phyloP scores from a whole-genome alignment of 1,140 invertebrate genomes.

The Anagrus nilaparvatae region DNA sequence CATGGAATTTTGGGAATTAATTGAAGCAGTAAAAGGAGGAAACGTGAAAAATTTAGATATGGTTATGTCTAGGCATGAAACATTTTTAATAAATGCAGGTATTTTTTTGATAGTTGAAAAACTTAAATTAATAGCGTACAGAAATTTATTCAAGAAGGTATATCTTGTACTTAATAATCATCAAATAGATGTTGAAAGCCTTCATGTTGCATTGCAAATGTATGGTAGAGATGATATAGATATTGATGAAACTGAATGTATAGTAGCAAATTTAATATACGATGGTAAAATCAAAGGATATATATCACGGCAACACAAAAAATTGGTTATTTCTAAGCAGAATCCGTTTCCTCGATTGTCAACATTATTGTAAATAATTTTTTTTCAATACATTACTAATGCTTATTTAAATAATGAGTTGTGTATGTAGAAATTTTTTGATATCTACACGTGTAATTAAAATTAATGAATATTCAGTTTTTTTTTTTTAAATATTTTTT shows the following conservation, averaged over 20 bases:
- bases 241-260: slow-evolving; percentile 89
- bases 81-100: slow-evolving; percentile 89
- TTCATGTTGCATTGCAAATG: slow-evolving; percentile 70
- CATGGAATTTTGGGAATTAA: slow-evolving; percentile 80
- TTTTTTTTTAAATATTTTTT: no score
- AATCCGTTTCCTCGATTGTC: slow-evolving; percentile 81
- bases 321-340: slow-evolving; percentile 93
- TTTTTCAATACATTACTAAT: no score
- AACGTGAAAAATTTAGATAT: slow-evolving; percentile 76
- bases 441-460: no score
- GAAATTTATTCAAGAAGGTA: slow-evolving; percentile 95
- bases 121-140: slow-evolving; percentile 86
- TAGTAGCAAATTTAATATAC: slow-evolving; percentile 92
- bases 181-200: slow-evolving; percentile 79
- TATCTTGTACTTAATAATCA: slow-evolving; percentile 78
- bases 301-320: slow-evolving; percentile 94
- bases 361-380: slow-evolving; percentile 26
- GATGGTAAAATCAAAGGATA: slow-evolving; percentile 95
- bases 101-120: slow-evolving; percentile 97
- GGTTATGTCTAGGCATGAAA: slow-evolving; percentile 77
- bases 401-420: no score
- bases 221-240: slow-evolving; percentile 78
- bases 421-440: no score
- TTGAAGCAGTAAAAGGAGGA: slow-evolving; percentile 78
- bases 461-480: no score